Evolutionary conservation across 2,113 vertebrate species (phyloP).

Genomic region (Rissa tridactyla): DNA sequence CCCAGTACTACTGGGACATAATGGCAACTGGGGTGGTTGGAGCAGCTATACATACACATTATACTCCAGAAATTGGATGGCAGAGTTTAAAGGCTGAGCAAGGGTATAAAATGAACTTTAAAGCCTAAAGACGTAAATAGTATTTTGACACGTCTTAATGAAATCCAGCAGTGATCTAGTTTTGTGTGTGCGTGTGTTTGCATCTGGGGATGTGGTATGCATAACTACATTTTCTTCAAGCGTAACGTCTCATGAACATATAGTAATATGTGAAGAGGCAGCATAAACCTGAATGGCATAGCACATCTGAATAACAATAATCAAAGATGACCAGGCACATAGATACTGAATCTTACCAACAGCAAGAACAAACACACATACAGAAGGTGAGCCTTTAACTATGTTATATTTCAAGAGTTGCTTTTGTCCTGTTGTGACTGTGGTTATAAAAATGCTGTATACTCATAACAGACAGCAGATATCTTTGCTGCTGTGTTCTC

Average conservation of each 20-base stretch:
- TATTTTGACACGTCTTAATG: background rate
- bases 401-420: background rate
- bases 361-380: background rate
- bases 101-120: background rate
- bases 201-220: background rate
- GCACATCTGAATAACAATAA: background rate
- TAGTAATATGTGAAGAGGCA: background rate
- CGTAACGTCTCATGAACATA: background rate
- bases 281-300: background rate
- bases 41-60: background rate
- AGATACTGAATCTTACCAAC: background rate
- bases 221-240: background rate
- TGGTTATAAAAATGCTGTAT: background rate
- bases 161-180: background rate
- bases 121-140: background rate
- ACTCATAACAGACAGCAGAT: background rate
- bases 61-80: background rate
- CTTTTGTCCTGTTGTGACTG: background rate
- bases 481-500: background rate
- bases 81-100: background rate
- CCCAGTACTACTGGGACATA: background rate
- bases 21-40: background rate
- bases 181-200: fast-evolving
- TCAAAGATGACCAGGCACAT: background rate
- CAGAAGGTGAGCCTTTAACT: background rate